These are phyloP conservation scores for Agrilus biguttatus DNA, from an alignment of 2,888 invertebrate genomes.

Conservation along the genomic window DNA sequence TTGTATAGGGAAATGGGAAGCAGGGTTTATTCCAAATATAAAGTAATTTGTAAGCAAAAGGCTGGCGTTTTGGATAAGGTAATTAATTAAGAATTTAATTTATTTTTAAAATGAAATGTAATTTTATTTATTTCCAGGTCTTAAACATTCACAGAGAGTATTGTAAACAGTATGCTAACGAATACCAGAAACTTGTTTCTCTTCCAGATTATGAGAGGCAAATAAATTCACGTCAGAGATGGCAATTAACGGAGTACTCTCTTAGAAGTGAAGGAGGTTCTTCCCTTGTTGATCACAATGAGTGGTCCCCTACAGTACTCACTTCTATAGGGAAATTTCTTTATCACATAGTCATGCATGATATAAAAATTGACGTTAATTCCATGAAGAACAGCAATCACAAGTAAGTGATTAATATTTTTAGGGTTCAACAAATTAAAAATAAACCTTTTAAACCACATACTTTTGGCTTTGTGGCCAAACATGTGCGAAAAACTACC, in stretches of 20 bases:
- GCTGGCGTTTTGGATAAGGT: conserved; percentile 54
- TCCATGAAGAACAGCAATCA: conserved; percentile 43
- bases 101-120: neutral
- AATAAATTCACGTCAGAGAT: conserved; percentile 51
- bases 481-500: no score
- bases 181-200: conserved; percentile 15
- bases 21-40: conserved; percentile 51
- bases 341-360: conserved; percentile 73
- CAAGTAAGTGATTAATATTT: conserved; percentile 21
- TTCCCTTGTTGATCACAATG: conserved; percentile 29
- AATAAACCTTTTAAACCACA: no score
- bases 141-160: conserved; percentile 22
- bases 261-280: conserved; percentile 19
- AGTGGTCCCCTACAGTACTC: conserved; percentile 54
- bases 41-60: conserved; percentile 48
- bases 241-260: conserved; percentile 52
- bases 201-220: conserved; percentile 16
- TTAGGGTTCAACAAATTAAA: no score
- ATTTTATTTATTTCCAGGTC: conserved; percentile 13
- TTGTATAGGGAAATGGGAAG: conserved; percentile 54
- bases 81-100: conserved; percentile 36
- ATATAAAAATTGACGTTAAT: conserved; percentile 69
- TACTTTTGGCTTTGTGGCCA: no score
- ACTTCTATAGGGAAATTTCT: conserved; percentile 66
- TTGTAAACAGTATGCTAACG: conserved; percentile 19